These are phyloP conservation scores for Drosophila maculinotata DNA, from an alignment of 2,888 invertebrate genomes.

Conservation along the genomic window DNA sequence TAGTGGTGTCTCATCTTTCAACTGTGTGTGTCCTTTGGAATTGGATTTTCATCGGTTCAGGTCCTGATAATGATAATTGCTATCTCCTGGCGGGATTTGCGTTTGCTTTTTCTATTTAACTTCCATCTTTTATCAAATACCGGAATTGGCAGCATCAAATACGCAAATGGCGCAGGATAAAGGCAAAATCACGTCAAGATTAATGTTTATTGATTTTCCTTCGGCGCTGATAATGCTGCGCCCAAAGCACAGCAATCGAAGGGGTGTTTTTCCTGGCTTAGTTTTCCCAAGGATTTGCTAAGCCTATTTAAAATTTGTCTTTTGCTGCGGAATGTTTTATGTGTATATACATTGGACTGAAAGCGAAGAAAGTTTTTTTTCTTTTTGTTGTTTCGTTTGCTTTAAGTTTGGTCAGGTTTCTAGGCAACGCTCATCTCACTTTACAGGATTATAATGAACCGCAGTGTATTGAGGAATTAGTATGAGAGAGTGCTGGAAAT, in stretches of 20 bases:
- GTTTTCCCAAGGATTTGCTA: slow-evolving; percentile 64
- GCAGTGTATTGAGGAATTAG: background rate
- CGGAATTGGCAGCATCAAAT: slow-evolving; percentile 55
- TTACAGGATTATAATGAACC: background rate
- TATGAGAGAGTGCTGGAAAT: background rate
- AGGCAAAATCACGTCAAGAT: slow-evolving; percentile 77
- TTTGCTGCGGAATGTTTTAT: slow-evolving; percentile 33
- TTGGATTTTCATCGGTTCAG: slow-evolving; percentile 8
- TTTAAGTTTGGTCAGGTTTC: background rate
- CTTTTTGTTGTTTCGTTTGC: slow-evolving; percentile 21
- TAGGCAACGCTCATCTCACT: background rate
- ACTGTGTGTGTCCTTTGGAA: slow-evolving; percentile 11
- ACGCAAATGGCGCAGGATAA: slow-evolving; percentile 74
- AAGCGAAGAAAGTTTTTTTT: slow-evolving; percentile 19
- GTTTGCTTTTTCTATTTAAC: slow-evolving; percentile 50
- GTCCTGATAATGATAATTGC: slow-evolving; percentile 50
- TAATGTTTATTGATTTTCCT: slow-evolving; percentile 79
- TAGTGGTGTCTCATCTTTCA: slow-evolving; percentile 31
- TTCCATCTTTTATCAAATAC: slow-evolving; percentile 65
- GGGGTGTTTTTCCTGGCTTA: slow-evolving; percentile 58
- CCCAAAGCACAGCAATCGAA: slow-evolving; percentile 24
- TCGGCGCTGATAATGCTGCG: slow-evolving; percentile 63
- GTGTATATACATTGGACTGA: slow-evolving; percentile 67
- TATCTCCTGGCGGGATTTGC: slow-evolving; percentile 23
- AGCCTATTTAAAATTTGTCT: slow-evolving; percentile 72